Evolutionary conservation across 2,113 vertebrate genomes (phyloP).

Genomic region (Bombycilla garrulus): DNA sequence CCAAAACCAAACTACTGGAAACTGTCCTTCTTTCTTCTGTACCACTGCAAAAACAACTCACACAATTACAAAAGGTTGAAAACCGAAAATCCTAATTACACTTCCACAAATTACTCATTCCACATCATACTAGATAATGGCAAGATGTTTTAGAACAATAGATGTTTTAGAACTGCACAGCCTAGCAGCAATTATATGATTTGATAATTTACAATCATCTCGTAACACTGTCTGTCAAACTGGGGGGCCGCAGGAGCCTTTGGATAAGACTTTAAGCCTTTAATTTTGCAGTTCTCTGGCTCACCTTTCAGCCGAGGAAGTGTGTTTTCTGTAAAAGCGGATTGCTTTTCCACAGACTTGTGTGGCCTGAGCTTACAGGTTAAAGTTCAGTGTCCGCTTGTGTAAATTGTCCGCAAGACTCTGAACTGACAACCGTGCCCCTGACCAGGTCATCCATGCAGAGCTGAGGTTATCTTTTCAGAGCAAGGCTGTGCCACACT

Average conservation of each 20-base stretch:
- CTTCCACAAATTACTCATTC: background rate
- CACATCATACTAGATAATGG: background rate
- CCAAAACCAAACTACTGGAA: background rate
- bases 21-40: background rate
- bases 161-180: background rate
- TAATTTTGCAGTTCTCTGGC: background rate
- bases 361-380: background rate
- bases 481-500: background rate
- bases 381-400: background rate
- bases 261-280: background rate
- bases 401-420: background rate
- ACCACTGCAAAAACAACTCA: background rate
- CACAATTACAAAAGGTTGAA: background rate
- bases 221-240: background rate
- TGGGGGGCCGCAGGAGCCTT: background rate
- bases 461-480: background rate
- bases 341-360: background rate
- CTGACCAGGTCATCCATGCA: background rate
- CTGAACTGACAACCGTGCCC: fast-evolving
- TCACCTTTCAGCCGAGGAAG: background rate
- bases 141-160: background rate
- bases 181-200: background rate
- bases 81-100: background rate
- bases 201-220: background rate
- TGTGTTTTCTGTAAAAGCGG: background rate